These are phyloP conservation scores for Pontoporia blainvillei DNA, from an alignment of 2,113 vertebrate species.

Conservation along the genomic window DNA sequence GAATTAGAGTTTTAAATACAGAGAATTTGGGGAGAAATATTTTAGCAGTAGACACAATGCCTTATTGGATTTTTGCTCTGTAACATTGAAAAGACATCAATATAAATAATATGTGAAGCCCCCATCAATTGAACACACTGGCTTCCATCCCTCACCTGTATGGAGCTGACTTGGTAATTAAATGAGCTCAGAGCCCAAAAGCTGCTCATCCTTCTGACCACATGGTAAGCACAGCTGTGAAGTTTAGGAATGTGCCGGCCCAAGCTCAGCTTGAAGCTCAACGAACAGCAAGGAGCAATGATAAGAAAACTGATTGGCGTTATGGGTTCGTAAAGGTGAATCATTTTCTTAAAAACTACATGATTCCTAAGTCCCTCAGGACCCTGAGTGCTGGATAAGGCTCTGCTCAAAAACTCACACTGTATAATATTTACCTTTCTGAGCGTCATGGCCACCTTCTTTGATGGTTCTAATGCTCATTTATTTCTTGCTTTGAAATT, in stretches of 20 bases:
- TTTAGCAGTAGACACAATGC: background rate
- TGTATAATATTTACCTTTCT: background rate
- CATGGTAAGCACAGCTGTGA: background rate
- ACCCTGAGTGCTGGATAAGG: background rate
- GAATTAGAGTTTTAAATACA: background rate
- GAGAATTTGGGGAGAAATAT: background rate
- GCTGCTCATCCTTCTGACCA: background rate
- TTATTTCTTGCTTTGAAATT: background rate
- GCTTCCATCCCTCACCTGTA: background rate
- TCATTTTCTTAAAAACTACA: background rate
- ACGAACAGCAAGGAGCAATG: background rate
- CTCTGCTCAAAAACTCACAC: background rate
- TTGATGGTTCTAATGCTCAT: background rate
- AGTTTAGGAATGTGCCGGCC: background rate
- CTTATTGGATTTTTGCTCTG: background rate
- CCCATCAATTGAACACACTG: rapidly evolving
- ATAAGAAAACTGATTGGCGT: background rate
- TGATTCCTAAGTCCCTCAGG: background rate
- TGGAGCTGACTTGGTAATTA: background rate
- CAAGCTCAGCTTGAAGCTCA: background rate
- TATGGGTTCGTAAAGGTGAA: background rate
- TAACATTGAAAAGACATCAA: background rate
- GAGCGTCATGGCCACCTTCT: background rate
- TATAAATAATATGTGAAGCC: background rate
- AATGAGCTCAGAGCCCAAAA: background rate